These are phyloP conservation scores for Drosophila birchii DNA, from an alignment of 2,888 invertebrate genomes.

Conservation along the genomic window DNA sequence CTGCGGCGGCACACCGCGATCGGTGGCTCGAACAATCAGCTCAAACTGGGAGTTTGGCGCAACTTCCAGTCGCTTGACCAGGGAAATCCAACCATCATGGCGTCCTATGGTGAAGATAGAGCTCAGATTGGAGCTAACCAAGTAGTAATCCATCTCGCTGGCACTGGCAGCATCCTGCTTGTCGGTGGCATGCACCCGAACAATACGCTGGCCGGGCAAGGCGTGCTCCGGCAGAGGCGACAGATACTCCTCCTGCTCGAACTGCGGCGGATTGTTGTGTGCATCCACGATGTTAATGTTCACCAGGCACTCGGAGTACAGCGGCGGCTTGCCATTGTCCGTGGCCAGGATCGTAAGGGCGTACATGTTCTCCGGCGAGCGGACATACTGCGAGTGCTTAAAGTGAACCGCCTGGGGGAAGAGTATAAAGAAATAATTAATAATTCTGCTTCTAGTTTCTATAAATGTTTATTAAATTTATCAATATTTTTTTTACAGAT, in stretches of 20 bases:
- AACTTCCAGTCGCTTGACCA: slow-evolving; percentile 86
- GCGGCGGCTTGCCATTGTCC: slow-evolving; percentile 97
- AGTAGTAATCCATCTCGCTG: slow-evolving; percentile 93
- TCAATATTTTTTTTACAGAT: no score
- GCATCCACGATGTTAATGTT: slow-evolving; percentile 95
- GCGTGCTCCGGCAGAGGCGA: slow-evolving; percentile 93
- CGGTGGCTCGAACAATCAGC: slow-evolving; percentile 90
- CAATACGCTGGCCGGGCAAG: slow-evolving; percentile 88
- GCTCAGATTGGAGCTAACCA: slow-evolving; percentile 91
- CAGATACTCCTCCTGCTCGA: slow-evolving; percentile 90
- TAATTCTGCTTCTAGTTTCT: no score
- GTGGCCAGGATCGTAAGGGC: slow-evolving; percentile 95
- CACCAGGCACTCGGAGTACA: slow-evolving; percentile 94
- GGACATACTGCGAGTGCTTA: slow-evolving; percentile 91
- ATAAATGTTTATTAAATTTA: no score
- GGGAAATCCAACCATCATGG: slow-evolving; percentile 92
- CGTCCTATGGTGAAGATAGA: slow-evolving; percentile 90
- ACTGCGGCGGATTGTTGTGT: slow-evolving; percentile 95
- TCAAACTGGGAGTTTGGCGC: slow-evolving; percentile 88
- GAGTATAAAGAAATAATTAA: not conserved
- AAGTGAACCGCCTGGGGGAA: slow-evolving; percentile 86
- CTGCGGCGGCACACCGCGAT: slow-evolving; percentile 95
- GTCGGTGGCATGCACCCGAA: slow-evolving; percentile 91
- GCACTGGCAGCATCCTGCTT: slow-evolving; percentile 92
- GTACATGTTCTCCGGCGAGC: slow-evolving; percentile 95